Conservation (phyloP, 2,888 invertebrate species). For the Branchellion lobata region DNA sequence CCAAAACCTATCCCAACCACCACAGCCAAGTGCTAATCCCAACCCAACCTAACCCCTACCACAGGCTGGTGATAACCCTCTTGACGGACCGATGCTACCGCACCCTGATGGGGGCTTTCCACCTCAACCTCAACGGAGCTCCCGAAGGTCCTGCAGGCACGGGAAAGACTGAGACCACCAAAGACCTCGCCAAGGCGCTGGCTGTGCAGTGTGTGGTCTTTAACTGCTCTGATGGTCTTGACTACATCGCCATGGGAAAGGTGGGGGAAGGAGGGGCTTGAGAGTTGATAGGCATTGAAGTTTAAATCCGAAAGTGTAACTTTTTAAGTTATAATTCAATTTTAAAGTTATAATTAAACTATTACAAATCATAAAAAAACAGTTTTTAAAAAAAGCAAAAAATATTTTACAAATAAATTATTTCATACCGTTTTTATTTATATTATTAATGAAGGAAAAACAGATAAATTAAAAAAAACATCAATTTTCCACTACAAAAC, state of each 20-base stretch:
- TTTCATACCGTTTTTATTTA: not conserved
- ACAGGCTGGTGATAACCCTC: slow-evolving; percentile 80
- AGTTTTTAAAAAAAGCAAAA: too few species aligned
- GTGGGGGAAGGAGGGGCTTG: too few species aligned
- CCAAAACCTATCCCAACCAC: too few species aligned
- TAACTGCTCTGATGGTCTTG: slow-evolving; percentile 91
- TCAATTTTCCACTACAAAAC: not conserved
- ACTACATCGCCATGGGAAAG: slow-evolving; percentile 88
- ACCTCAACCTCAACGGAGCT: slow-evolving; percentile 77
- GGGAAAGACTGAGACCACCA: slow-evolving; percentile 68
- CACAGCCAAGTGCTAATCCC: too few species aligned
- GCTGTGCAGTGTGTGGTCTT: slow-evolving; percentile 93
- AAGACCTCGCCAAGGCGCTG: slow-evolving; percentile 85
- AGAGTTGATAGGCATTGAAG: too few species aligned
- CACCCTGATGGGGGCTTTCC: slow-evolving; percentile 85
- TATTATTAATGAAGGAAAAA: not conserved
- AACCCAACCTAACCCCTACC: too few species aligned
- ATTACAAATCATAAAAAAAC: too few species aligned
- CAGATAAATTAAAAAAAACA: too few species aligned
- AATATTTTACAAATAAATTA: too few species aligned
- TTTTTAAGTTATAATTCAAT: too few species aligned
- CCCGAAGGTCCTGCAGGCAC: slow-evolving; percentile 65
- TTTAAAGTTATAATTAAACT: too few species aligned
- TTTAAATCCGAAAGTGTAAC: not conserved
- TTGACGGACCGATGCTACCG: slow-evolving; percentile 89